Percentiles rank a stretch among this genome's conserved stretches.
Evolutionary conservation across 2,888 invertebrate species (phyloP).

Genomic region (Globia sparganii): DNA sequence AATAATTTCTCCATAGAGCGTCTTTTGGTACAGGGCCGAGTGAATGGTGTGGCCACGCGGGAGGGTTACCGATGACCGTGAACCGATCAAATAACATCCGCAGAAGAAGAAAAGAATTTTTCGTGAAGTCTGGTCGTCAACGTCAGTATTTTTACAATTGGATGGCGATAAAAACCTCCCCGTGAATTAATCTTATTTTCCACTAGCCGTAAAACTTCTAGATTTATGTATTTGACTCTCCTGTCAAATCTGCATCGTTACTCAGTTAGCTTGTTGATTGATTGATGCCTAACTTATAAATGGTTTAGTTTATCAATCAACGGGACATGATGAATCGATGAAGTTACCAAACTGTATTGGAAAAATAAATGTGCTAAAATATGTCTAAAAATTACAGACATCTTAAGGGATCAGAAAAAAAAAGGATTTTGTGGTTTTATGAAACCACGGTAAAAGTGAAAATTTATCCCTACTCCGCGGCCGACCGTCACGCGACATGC

Average conservation of each 20-base stretch:
- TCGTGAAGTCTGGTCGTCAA: not conserved
- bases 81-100: not conserved
- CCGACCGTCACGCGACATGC: too few species aligned
- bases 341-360: not conserved
- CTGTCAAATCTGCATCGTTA: not conserved
- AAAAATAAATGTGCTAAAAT: slow-evolving; percentile 1
- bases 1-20: not conserved
- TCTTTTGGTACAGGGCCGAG: too few species aligned
- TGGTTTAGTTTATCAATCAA: slow-evolving; percentile 31
- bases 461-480: too few species aligned
- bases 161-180: not conserved
- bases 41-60: too few species aligned
- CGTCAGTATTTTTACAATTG: not conserved
- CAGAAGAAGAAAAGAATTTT: not conserved
- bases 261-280: slow-evolving; percentile 18
- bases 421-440: too few species aligned
- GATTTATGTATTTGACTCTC: slow-evolving; percentile 1
- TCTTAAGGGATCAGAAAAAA: too few species aligned
- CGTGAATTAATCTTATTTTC: not conserved
- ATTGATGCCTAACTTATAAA: slow-evolving; percentile 26
- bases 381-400: not conserved
- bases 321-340: slow-evolving; percentile 2
- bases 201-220: not conserved
- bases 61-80: not conserved
- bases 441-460: too few species aligned